phyloP scores from a whole-genome alignment of 2,888 invertebrate species.

The Julus scanicus region DNA sequence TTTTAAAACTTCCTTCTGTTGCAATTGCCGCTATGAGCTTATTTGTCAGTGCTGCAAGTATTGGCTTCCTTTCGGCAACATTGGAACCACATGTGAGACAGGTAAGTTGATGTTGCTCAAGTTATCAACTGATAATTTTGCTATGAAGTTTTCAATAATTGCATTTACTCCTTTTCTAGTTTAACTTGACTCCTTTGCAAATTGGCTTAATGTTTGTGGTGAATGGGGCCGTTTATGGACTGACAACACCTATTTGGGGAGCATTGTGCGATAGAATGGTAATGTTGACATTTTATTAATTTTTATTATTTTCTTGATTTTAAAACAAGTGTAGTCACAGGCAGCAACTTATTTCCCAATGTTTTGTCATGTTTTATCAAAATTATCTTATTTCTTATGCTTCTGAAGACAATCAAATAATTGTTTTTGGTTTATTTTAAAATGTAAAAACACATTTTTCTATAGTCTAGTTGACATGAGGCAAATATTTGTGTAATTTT shows the following conservation, averaged over 20 bases:
- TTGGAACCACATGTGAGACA: constrained; percentile 86
- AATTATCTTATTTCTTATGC: no score
- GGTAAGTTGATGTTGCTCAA: constrained; percentile 64
- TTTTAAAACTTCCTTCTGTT: constrained; percentile 80
- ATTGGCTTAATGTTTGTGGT: constrained; percentile 85
- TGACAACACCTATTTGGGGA: constrained; percentile 83
- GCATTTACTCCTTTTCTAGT: constrained; percentile 4
- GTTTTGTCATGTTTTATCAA: no score
- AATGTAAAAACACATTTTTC: no score
- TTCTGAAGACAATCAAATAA: no score
- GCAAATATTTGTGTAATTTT: no score
- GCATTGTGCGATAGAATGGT: constrained; percentile 79
- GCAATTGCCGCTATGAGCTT: constrained; percentile 77
- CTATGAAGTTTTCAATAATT: background rate
- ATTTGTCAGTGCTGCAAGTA: constrained; percentile 81
- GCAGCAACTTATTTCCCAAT: no score
- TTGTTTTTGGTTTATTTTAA: no score
- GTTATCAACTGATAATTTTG: background rate
- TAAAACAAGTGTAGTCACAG: background rate
- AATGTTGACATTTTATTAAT: constrained; percentile 58
- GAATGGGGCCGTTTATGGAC: constrained; percentile 82
- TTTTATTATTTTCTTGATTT: constrained; percentile 15
- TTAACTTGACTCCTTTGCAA: constrained; percentile 71
- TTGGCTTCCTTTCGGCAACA: constrained; percentile 89
- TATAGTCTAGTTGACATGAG: no score